Evolutionary conservation across 2,797 vertebrate species (phyloP), one percentile per base, ranked within the genome.

Genomic region (Etheostoma perlongum): DNA sequence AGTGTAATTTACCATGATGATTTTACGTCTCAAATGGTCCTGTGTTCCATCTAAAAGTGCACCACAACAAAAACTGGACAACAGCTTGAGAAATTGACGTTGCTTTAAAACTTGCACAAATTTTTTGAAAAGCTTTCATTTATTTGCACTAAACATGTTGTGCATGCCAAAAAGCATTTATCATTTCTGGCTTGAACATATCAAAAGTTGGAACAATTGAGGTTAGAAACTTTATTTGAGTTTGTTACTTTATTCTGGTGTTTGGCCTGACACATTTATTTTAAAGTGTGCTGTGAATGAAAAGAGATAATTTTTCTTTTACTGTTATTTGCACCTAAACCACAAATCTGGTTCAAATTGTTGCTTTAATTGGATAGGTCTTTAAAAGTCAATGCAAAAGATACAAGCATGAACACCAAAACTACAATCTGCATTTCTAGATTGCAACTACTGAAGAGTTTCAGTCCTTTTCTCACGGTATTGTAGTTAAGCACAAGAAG

Each of bases 1-100:
- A 88, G 79, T 87, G 58, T 87, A 30, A 78, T 79, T 88, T 86
- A 85, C 88, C 90, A 92, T 78, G 61, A 79, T 10, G 65, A 82
- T 84, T 94, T 85, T 19, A 51, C 33, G 3, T 85, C 66, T 85
- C 54, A 88, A 85, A 72, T 59, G 63, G 33, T 62, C 55, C 66
- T 49, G 59, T 66, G 47, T 72, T 84, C 75, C 52, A 44, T 78
- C 40, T 18, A 14, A 78, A 80, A 68, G 53, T 66, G 63, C 66
- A 47, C 40, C 7, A 33, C 66, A 83, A 25, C 4, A 54, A 76
- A 55, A 79, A 78, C 57, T 72, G 74, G 55, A 84, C 76, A 74
- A 71, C 73, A 75, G 49, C 57, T 74, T 30, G 27, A 72, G 23
- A 76, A 64, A 72, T 70, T 78, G 49, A 78, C 82, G 62, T 67